A percentile compares a stretch with the other conserved stretches of the same genome.
Evolutionary conservation across 2,888 invertebrate species (phyloP).

Genomic region (Oscheius onirici): DNA sequence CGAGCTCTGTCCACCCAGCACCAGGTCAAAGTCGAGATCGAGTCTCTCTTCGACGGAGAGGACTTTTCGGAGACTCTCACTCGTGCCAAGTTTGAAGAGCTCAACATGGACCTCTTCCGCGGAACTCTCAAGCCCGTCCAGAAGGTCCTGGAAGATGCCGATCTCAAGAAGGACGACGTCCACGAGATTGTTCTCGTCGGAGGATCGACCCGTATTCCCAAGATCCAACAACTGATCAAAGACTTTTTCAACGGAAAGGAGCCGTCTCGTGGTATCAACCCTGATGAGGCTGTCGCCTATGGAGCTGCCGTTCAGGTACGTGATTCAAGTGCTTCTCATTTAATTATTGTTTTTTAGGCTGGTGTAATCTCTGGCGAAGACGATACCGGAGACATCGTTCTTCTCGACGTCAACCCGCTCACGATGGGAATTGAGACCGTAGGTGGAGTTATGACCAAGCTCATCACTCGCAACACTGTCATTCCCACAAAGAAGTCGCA

Average conservation of each 20-base stretch:
- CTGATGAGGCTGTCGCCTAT: constrained; percentile 96
- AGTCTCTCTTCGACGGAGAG: constrained; percentile 96
- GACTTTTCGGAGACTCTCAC: constrained; percentile 98
- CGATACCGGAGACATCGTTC: constrained; percentile 84
- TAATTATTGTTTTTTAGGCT: constrained; percentile 88
- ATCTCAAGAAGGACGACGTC: constrained; percentile 96
- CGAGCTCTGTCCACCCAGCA: constrained; percentile 90
- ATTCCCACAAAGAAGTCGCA: constrained; percentile 70
- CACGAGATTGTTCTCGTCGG: constrained; percentile 99
- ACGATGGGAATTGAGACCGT: constrained; percentile 89
- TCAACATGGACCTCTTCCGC: constrained; percentile 76
- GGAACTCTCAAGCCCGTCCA: constrained; percentile 93
- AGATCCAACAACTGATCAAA: constrained; percentile 80
- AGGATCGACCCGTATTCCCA: constrained; percentile 98
- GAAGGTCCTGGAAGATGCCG: constrained; percentile 91
- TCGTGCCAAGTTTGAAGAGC: constrained; percentile 85
- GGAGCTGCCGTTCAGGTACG: constrained; percentile 85
- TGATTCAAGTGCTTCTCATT: too few species aligned
- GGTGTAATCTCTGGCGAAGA: constrained; percentile 97
- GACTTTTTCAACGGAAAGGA: constrained; percentile 95
- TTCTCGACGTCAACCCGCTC: constrained; percentile 96
- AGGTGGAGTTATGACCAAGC: constrained; percentile 91
- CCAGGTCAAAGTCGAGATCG: constrained; percentile 84
- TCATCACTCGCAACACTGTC: constrained; percentile 81
- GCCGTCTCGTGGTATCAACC: constrained; percentile 80